Conservation (phyloP, 2,888 invertebrate species). For the Punctoribates punctum region DNA sequence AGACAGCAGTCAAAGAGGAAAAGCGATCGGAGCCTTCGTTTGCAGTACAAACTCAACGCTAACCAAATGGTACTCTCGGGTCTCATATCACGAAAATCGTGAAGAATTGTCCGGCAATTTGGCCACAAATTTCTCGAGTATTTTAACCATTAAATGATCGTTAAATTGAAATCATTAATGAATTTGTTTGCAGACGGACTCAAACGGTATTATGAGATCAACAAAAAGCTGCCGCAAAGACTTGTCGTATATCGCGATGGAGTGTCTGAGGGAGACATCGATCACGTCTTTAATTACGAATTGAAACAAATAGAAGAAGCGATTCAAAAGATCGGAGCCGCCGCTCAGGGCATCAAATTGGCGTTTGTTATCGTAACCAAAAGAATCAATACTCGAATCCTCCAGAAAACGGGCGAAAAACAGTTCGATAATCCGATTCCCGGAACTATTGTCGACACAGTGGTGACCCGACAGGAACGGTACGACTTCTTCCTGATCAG, state of each 20-base stretch:
- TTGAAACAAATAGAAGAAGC: constrained; percentile 57
- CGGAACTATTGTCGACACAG: constrained; percentile 81
- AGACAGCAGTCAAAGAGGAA: constrained; percentile 53
- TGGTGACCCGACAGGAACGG: constrained; percentile 63
- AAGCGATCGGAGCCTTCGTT: constrained; percentile 61
- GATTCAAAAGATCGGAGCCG: neutral
- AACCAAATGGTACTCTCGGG: constrained; percentile 54
- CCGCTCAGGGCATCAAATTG: constrained; percentile 53
- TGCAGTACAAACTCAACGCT: constrained; percentile 54
- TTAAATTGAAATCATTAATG: constrained; percentile 54
- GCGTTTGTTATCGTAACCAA: constrained; percentile 84
- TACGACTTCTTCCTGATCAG: constrained; percentile 88
- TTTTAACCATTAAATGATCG: constrained; percentile 46
- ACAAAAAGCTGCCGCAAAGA: constrained; percentile 62
- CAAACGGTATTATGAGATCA: constrained; percentile 57
- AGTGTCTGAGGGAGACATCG: constrained; percentile 86
- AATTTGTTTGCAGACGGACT: neutral
- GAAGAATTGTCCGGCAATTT: constrained; percentile 46
- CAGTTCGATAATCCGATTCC: constrained; percentile 64
- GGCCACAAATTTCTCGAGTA: constrained; percentile 43
- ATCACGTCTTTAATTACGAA: constrained; percentile 72
- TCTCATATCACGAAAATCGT: constrained; percentile 44
- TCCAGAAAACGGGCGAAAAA: constrained; percentile 43
- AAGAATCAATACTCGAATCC: constrained; percentile 64
- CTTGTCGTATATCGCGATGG: constrained; percentile 89